phyloP scores from a whole-genome alignment of 2,888 invertebrate species.

The Dasypolia templi region DNA sequence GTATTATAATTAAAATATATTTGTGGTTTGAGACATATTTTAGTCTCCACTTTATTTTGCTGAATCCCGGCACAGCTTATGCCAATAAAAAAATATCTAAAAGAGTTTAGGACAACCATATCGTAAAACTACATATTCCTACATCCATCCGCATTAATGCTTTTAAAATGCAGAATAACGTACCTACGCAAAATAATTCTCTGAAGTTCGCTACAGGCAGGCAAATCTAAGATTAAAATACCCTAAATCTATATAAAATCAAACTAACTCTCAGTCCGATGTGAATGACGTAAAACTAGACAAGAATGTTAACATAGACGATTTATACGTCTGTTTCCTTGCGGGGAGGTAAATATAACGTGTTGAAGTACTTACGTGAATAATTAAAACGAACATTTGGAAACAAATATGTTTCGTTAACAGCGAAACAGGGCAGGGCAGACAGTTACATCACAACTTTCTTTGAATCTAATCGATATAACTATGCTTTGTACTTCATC shows the following conservation, averaged over 20 bases:
- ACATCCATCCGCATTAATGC: not conserved
- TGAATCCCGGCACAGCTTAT: too few relatives aligned
- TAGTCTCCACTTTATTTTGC: not conserved
- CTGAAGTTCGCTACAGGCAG: conserved; percentile 4
- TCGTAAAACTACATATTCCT: not conserved
- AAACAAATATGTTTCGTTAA: conserved; percentile 30
- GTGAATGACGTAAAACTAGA: conserved; percentile 49
- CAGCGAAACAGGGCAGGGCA: conserved; percentile 4
- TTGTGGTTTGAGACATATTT: not conserved
- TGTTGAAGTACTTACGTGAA: conserved; percentile 21
- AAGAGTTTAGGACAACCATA: not conserved
- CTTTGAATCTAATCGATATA: conserved; percentile 6
- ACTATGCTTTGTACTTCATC: not conserved
- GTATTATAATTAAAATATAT: too few relatives aligned
- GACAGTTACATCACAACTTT: conserved; percentile 33
- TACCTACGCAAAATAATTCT: conserved; percentile 1
- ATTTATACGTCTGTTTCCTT: conserved; percentile 49
- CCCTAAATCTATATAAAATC: conserved; percentile 48
- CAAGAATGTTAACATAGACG: conserved; percentile 48
- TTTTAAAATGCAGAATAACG: not conserved
- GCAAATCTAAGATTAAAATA: conserved; percentile 41
- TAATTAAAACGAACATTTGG: conserved; percentile 45
- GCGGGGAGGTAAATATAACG: conserved; percentile 30
- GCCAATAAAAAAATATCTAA: not conserved
- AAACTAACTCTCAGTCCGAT: conserved; percentile 27